Conservation (phyloP, 2,797 vertebrate genomes). For the Trichosurus vulpecula region DNA sequence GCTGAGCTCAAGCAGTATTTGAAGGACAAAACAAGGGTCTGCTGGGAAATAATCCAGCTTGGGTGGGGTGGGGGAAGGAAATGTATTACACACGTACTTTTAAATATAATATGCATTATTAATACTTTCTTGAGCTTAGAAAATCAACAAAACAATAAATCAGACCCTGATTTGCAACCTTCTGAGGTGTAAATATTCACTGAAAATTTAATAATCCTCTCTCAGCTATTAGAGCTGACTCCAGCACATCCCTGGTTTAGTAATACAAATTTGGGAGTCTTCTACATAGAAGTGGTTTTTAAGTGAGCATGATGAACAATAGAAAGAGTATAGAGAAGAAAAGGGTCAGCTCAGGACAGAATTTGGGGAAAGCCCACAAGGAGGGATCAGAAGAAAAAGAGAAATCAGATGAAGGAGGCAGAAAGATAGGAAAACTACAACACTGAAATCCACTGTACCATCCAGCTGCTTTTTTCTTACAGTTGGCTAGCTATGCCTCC, state of each 20-base stretch:
- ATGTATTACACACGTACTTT: background rate
- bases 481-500: too few relatives aligned
- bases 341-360: background rate
- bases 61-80: background rate
- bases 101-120: background rate
- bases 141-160: background rate
- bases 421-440: background rate
- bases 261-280: too few relatives aligned
- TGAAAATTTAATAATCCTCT: background rate
- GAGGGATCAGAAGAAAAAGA: background rate
- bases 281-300: background rate
- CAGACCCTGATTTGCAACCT: background rate
- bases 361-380: background rate
- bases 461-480: too few relatives aligned
- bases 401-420: background rate
- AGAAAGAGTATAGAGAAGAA: background rate
- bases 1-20: background rate
- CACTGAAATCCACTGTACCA: background rate
- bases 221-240: background rate
- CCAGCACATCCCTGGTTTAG: background rate
- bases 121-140: background rate
- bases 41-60: background rate
- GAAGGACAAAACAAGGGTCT: background rate
- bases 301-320: background rate
- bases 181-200: background rate